A percentile compares a stretch with the other conserved stretches of the same genome.
Evolutionary conservation across 1,140 invertebrate species (phyloP).

Genomic region (Camponotus vicinus): DNA sequence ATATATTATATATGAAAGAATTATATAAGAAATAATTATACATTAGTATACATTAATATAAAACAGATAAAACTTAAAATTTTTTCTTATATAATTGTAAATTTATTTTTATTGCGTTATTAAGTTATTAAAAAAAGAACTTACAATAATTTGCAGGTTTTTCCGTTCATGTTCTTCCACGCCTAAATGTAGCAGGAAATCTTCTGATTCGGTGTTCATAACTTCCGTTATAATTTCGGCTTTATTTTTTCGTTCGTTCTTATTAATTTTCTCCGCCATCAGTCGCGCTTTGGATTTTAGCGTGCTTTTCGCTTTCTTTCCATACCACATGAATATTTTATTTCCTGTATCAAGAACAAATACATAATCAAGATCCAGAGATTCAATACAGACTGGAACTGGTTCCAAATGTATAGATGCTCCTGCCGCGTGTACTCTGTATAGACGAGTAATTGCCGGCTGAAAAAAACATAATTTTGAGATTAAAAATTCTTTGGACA

Average conservation of each 20-base stretch:
- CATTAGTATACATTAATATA: neutral
- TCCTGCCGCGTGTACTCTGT: conserved; percentile 95
- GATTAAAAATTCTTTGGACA: neutral
- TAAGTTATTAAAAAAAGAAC: neutral
- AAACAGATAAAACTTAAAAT: conserved; percentile 25
- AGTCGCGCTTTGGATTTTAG: conserved; percentile 97
- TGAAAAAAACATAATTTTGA: conserved; percentile 76
- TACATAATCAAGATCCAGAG: conserved; percentile 96
- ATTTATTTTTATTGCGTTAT: neutral
- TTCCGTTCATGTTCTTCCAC: conserved; percentile 83
- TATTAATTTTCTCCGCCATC: conserved; percentile 99
- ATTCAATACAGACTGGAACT: conserved; percentile 89
- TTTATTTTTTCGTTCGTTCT: conserved; percentile 98
- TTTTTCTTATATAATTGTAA: conserved; percentile 20
- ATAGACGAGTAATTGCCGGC: conserved; percentile 94
- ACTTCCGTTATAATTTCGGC: conserved; percentile 95
- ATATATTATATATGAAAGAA: neutral
- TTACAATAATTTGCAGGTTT: conserved; percentile 72
- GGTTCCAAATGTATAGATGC: conserved; percentile 97
- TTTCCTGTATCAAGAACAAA: conserved; percentile 96
- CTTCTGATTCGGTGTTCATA: conserved; percentile 93
- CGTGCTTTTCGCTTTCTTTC: conserved; percentile 97
- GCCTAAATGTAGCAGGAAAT: conserved; percentile 94
- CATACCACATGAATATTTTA: conserved; percentile 97
- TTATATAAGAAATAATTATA: conserved; percentile 26